Percentiles rank a stretch among this genome's conserved stretches.
phyloP scores from a whole-genome alignment of 2,113 vertebrate species.

The Albula glossodonta region DNA sequence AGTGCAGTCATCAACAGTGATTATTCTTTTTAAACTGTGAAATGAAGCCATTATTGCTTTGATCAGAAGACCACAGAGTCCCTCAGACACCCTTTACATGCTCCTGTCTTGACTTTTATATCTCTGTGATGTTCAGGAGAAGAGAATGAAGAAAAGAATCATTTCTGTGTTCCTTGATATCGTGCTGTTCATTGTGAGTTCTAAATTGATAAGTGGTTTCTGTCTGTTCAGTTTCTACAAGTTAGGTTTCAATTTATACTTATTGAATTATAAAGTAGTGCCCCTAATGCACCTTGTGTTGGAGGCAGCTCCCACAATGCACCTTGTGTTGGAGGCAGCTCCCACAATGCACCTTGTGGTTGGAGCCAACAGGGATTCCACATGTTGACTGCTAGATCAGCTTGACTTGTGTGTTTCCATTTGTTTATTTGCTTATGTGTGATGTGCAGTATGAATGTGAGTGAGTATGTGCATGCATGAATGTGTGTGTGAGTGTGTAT shows the following conservation, averaged over 20 bases:
- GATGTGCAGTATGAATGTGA: background rate
- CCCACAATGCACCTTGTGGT: too few relatives aligned
- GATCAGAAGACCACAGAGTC: background rate
- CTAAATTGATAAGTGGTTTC: background rate
- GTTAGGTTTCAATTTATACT: too few relatives aligned
- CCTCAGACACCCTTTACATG: background rate
- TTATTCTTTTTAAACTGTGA: background rate
- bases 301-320: too few relatives aligned
- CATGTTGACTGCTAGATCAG: too few relatives aligned
- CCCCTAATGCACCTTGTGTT: too few relatives aligned
- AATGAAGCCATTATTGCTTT: background rate
- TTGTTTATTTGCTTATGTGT: too few relatives aligned
- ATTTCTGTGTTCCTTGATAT: background rate
- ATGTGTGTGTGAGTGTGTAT: background rate
- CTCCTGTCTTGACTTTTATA: background rate
- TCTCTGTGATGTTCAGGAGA: background rate
- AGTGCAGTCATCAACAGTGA: background rate
- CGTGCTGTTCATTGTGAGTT: background rate
- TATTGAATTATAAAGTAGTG: too few relatives aligned
- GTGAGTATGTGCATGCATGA: background rate
- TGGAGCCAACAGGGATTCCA: too few relatives aligned
- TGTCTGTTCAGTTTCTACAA: background rate
- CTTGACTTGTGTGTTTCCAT: too few relatives aligned
- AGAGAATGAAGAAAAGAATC: background rate
- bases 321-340: too few relatives aligned